phyloP scores from a whole-genome alignment of 2,888 invertebrate species.

The Hyalella azteca region DNA sequence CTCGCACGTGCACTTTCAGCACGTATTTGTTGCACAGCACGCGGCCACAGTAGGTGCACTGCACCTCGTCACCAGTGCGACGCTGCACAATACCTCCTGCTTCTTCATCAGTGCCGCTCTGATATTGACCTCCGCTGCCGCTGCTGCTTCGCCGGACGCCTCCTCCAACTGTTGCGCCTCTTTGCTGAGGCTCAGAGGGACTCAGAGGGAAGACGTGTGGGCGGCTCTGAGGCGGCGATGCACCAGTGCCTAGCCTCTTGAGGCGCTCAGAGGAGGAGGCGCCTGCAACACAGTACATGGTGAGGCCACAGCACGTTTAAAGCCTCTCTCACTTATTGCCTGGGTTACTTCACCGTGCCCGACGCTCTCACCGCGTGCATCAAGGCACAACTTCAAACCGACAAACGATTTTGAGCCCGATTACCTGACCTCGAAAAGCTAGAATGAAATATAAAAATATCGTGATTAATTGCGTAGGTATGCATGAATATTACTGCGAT shows the following conservation, averaged over 20 bases:
- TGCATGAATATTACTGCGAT: too few relatives aligned
- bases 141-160: constrained; percentile 27
- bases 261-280: constrained; percentile 25
- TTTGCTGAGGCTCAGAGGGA: not conserved
- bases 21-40: constrained; percentile 58
- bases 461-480: too few relatives aligned
- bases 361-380: too few relatives aligned
- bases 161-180: not conserved
- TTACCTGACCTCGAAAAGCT: too few relatives aligned
- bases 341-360: too few relatives aligned
- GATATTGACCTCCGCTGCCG: constrained; percentile 2
- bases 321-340: too few relatives aligned
- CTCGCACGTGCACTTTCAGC: constrained; percentile 57
- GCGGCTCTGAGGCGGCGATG: not conserved
- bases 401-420: too few relatives aligned
- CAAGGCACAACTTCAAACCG: too few relatives aligned
- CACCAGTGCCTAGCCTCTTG: constrained; percentile 13
- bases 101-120: not conserved
- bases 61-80: constrained; percentile 56
- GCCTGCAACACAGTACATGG: constrained; percentile 39
- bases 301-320: constrained; percentile 19
- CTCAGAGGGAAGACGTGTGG: not conserved
- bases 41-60: constrained; percentile 52
- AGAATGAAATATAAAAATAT: too few relatives aligned
- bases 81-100: not conserved